Conservation (phyloP, 2,113 vertebrate species). For the Peromyscus leucopus region DNA sequence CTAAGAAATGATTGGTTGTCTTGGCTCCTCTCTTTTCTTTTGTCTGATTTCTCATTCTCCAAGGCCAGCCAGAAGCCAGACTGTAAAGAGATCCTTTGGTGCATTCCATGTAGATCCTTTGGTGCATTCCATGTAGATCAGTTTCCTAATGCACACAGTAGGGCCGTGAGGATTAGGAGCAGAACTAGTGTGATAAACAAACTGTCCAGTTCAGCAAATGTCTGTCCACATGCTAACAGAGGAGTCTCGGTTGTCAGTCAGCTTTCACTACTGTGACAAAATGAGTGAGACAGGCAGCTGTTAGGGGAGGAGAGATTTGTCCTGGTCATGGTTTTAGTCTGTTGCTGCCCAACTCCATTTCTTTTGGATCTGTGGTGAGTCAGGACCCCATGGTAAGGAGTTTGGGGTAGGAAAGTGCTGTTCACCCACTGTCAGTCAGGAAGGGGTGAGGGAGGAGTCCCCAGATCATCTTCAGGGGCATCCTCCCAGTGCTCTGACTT, state of each 20-base stretch:
- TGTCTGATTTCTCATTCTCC: background rate
- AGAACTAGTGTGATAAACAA: background rate
- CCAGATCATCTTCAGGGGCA: background rate
- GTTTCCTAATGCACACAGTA: background rate
- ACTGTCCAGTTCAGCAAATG: background rate
- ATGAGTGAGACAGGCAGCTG: background rate
- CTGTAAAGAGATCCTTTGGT: background rate
- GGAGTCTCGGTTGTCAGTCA: background rate
- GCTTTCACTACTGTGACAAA: background rate
- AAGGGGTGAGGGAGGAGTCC: background rate
- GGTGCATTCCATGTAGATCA: background rate
- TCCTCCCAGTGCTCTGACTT: background rate
- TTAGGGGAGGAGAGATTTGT: background rate
- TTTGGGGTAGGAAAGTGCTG: background rate
- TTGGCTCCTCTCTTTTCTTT: background rate
- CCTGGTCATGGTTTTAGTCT: background rate
- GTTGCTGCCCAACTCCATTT: background rate
- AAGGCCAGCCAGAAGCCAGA: background rate
- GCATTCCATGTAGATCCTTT: background rate
- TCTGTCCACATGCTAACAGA: background rate
- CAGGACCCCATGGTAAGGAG: background rate
- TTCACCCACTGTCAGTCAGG: background rate
- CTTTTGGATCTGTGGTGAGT: background rate
- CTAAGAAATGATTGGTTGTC: background rate
- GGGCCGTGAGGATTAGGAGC: background rate